Evolutionary conservation across 1,140 invertebrate species (phyloP).

Genomic region (Aphis craccivora): DNA sequence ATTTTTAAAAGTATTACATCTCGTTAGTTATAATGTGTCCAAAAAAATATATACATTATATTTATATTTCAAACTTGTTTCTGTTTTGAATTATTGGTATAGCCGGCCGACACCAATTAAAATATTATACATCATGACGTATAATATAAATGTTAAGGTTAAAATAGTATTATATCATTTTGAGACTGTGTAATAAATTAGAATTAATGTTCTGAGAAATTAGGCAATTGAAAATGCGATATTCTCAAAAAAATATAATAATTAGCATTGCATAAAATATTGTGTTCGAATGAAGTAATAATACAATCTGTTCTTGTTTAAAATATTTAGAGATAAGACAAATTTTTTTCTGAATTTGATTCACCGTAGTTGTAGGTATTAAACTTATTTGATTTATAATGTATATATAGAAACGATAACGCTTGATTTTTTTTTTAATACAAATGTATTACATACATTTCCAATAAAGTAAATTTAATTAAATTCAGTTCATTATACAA

Average conservation of each 20-base stretch:
- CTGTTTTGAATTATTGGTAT: not conserved
- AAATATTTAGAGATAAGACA: not conserved
- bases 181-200: not conserved
- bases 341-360: not conserved
- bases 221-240: not conserved
- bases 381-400: not conserved
- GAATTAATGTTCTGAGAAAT: constrained; percentile 3
- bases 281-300: not conserved
- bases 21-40: not conserved
- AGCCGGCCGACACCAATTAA: not conserved
- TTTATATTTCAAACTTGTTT: not conserved
- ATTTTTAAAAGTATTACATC: not conserved
- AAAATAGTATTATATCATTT: not conserved
- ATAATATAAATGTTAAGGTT: not conserved
- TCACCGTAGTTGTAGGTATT: not conserved
- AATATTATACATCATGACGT: not conserved
- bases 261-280: not conserved
- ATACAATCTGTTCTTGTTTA: constrained; percentile 3
- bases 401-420: not conserved
- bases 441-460: not conserved
- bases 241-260: constrained; percentile 11
- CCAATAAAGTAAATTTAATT: not conserved
- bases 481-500: not conserved
- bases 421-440: not conserved
- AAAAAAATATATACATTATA: not conserved